Conservation (phyloP, 2,113 vertebrate genomes). For the Cochlearius cochlearius region DNA sequence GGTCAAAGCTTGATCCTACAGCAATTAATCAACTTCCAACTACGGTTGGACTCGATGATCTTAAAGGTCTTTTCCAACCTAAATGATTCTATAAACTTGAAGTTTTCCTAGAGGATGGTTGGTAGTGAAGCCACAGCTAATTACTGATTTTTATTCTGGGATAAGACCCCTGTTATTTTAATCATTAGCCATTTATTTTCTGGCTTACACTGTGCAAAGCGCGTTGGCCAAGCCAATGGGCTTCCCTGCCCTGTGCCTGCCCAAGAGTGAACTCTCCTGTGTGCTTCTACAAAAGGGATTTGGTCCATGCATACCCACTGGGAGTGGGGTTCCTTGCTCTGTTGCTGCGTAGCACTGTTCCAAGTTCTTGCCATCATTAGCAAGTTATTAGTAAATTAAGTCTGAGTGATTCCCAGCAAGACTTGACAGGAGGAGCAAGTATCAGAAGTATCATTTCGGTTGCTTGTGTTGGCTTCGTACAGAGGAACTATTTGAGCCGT, state of each 20-base stretch:
- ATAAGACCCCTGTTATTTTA: background rate
- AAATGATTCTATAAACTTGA: background rate
- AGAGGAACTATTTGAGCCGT: background rate
- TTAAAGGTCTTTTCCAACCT: background rate
- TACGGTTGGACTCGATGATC: background rate
- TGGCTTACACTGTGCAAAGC: background rate
- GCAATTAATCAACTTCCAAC: background rate
- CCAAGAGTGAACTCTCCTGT: background rate
- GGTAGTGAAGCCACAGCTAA: background rate
- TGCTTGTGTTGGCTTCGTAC: background rate
- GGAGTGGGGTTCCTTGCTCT: background rate
- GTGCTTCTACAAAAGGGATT: background rate
- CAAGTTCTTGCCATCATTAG: background rate
- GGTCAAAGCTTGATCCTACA: background rate
- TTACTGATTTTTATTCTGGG: background rate
- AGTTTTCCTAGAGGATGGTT: background rate
- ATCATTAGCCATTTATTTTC: background rate
- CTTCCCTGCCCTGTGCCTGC: background rate
- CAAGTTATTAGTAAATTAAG: background rate
- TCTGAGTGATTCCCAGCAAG: background rate
- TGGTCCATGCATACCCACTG: background rate
- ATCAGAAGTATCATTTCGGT: background rate
- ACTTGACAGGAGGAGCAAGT: background rate
- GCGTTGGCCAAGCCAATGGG: background rate
- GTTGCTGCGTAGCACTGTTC: background rate